Evolutionary conservation across 2,797 vertebrate species (phyloP).

Genomic region (Brachymystax lenok): DNA sequence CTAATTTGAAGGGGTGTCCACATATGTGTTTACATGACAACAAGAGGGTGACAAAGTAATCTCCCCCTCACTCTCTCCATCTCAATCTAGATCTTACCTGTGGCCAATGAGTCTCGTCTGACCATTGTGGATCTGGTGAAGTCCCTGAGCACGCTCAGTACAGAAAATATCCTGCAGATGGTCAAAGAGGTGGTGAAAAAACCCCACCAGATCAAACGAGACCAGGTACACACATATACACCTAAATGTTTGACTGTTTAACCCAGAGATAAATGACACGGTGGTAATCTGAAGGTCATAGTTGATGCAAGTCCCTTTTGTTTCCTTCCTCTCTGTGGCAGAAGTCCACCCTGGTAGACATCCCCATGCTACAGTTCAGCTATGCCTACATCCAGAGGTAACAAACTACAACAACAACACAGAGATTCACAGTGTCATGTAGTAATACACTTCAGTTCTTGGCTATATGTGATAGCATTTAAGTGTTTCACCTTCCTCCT

Average conservation of each 20-base stretch:
- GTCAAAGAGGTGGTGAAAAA: constrained; percentile 96
- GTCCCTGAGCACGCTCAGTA: constrained; percentile 82
- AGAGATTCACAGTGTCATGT: background rate
- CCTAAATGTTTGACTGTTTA: background rate
- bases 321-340: constrained; percentile 54
- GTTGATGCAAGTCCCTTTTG: background rate
- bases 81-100: constrained; percentile 80
- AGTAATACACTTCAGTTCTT: background rate
- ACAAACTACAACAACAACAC: constrained; percentile 10
- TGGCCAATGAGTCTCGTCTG: constrained; percentile 79
- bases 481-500: background rate
- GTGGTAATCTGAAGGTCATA: background rate
- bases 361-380: constrained; percentile 92
- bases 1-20: too few species aligned
- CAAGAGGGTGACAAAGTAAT: background rate
- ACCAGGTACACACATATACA: constrained; percentile 79
- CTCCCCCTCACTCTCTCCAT: background rate
- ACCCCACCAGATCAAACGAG: constrained; percentile 89
- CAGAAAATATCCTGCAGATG: constrained; percentile 82
- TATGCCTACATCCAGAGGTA: constrained; percentile 91
- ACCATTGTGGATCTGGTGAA: constrained; percentile 88
- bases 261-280: too few species aligned
- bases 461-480: background rate
- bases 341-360: constrained; percentile 83
- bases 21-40: background rate